Percentiles rank a stretch among this genome's conserved stretches.
These are phyloP conservation scores for Cheilosia vulpina DNA, from an alignment of 2,888 invertebrate species.

Conservation along the genomic window DNA sequence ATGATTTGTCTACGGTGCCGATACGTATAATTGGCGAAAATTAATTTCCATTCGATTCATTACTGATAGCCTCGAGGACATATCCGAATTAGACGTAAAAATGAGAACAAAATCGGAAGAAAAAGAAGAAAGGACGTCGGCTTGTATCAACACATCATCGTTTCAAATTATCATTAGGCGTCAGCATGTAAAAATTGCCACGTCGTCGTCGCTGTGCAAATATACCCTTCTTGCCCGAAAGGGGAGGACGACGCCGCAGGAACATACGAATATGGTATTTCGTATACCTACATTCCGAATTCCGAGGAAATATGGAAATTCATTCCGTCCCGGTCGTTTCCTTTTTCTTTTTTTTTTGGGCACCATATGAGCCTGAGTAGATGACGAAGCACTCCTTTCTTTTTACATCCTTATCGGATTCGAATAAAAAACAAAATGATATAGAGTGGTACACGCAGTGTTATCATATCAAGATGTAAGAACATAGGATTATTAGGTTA, in stretches of 20 bases:
- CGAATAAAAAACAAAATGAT: slow-evolving; percentile 44
- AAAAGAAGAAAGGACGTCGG: neutral
- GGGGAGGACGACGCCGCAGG: neutral
- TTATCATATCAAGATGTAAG: slow-evolving; percentile 58
- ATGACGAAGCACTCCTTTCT: slow-evolving; percentile 21
- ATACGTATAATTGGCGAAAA: neutral
- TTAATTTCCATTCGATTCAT: slow-evolving; percentile 34
- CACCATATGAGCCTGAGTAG: neutral
- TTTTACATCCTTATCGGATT: slow-evolving; percentile 35
- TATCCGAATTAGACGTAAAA: slow-evolving; percentile 15
- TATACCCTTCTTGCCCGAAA: neutral
- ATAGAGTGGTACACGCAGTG: slow-evolving; percentile 20
- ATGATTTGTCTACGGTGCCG: no score
- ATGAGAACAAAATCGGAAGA: neutral
- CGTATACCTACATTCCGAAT: no score
- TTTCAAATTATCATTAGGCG: slow-evolving; percentile 53
- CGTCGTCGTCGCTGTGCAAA: neutral
- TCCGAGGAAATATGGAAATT: slow-evolving; percentile 61
- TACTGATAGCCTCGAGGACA: slow-evolving; percentile 31
- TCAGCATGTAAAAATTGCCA: slow-evolving; percentile 12
- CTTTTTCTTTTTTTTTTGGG: slow-evolving; percentile 8
- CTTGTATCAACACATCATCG: slow-evolving; percentile 56
- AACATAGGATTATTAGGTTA: slow-evolving; percentile 57
- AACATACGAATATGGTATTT: slow-evolving; percentile 10
- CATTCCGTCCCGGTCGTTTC: slow-evolving; percentile 15